Evolutionary conservation across 2,797 vertebrate genomes (phyloP), one percentile per base, ranked within the genome.

Genomic region (Clamator glandarius): DNA sequence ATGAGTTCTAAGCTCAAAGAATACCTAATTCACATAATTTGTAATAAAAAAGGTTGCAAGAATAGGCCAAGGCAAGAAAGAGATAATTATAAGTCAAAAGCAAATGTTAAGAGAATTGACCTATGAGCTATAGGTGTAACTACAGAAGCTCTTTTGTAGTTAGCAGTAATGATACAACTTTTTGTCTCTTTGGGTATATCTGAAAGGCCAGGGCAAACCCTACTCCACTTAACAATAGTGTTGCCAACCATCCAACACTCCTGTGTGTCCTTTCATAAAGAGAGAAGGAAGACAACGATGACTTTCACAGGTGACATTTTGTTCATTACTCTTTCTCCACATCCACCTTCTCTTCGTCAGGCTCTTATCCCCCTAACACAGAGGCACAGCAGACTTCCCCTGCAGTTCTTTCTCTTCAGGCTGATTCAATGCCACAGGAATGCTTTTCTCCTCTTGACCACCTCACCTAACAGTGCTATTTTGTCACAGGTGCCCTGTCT

Each of bases 371-470:
- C 54, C 7, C 0, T 9, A 11, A 8, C 85, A 87, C 72, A 93
- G 91, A 86, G 46, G 61, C 86, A 28, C 2, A 3, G 81, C 81
- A 92, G 13, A 90, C 41, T 70, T 63, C 76, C 84, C 76, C 81
- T 89, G 88, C 82, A 78, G 94, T 81, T 84, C 91, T 82, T 96
- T 94, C 80, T 95, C 84, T 83, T 74, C 2, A 2, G 5, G 3
- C n/a, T 57, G 55, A 79, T 74, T 89, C 92, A 58, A 2, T 68
- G 66, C 39, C 75, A 58, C 84, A 62, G 0, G 1, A 89, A 42
- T 69, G 83, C 92, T 94, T 97, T 90, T 82, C 78, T 68, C 80
- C 93, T 93, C 95, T 41, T 89, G 87, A 87, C 25, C n/a, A 14
- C 68, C 82, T 86, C 68, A 41, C 1, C 12, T 3, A 95, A 74